Conservation (phyloP, 2,113 vertebrate genomes). For the Saccopteryx leptura region DNA sequence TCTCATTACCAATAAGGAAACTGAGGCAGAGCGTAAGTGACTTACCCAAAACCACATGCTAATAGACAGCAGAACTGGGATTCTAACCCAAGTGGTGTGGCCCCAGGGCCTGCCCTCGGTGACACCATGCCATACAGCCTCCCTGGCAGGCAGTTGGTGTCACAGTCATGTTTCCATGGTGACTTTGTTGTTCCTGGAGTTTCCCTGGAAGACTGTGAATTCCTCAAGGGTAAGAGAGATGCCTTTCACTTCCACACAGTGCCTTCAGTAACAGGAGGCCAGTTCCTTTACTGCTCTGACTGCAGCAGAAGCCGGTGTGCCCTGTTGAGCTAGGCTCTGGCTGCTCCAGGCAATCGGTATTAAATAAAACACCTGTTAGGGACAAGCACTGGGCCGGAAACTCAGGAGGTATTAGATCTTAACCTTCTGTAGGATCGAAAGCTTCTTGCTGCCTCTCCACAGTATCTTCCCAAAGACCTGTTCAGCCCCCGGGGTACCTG, state of each 20-base stretch:
- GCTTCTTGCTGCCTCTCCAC: not conserved
- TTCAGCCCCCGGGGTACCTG: not conserved
- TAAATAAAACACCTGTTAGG: not conserved
- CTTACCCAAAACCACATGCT: not conserved
- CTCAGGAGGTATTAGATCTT: not conserved
- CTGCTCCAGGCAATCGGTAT: not conserved
- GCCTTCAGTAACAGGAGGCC: not conserved
- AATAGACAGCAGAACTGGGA: not conserved
- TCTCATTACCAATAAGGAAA: not conserved
- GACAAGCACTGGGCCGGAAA: not conserved
- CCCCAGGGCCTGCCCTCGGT: not conserved
- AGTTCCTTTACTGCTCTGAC: not conserved
- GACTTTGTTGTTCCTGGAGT: not conserved
- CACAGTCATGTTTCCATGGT: slow-evolving; percentile 12
- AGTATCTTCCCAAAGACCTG: slow-evolving; percentile 12
- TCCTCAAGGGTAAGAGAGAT: not conserved
- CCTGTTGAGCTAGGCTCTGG: not conserved
- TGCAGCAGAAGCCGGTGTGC: not conserved
- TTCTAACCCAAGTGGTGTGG: not conserved
- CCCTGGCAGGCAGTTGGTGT: not conserved
- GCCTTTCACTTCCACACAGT: not conserved
- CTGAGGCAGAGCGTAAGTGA: not conserved
- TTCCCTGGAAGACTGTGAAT: not conserved
- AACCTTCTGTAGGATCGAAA: not conserved
- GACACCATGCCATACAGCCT: not conserved